Base-by-base conservation (phyloP, 2,797 vertebrate species). In the Moxostoma hubbsi region DNA sequence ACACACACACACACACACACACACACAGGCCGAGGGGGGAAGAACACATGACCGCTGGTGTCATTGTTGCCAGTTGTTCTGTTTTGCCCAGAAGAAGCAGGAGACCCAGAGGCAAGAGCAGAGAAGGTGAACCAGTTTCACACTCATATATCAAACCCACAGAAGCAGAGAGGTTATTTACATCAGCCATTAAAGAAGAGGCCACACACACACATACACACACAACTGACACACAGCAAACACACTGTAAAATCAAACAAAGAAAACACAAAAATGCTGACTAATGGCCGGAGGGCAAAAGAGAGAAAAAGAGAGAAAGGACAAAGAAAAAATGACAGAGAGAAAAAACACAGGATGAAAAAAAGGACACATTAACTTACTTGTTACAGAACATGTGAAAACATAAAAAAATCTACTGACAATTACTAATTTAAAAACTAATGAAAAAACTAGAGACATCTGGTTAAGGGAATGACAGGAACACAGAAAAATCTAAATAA, bases 81-180 rank as follows among this genome's bases (percentile, higher is more conserved):
- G 66, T 46, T 58, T 47, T 7, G 67, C 53, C 67, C 62, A 58
- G 36, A 71, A 58, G 36, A 78, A 70, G 43, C 50, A n/a, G 67
- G 58, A 71, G 8, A 79, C 51, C 59, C 67, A 55, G 68, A 46
- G 59, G 68, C 77, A 79, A 71, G 68, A 79, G 49, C 77, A 36
- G n/a, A 65, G 67, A 72, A 72, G 68, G 77, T 72, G 76, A 78
- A 78, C 15, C 6, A 6, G 8, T 79, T 79, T 79, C 59, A 43
- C 18, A 72, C 59, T 79, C 59, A 10, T 63, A 79, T 57, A 64
- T 71, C 59, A 71, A 72, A 16, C 15, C 50, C 65, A 77, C 49
- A 49, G 58, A 15, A 71, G 59, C 24, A 63, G 36, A 71, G 49
- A 72, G 59, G 58, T 79, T 71, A 63, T 71, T 78, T 77, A 51